phyloP scores from a whole-genome alignment of 2,113 vertebrate genomes.

The Pollimyrus isidori region DNA sequence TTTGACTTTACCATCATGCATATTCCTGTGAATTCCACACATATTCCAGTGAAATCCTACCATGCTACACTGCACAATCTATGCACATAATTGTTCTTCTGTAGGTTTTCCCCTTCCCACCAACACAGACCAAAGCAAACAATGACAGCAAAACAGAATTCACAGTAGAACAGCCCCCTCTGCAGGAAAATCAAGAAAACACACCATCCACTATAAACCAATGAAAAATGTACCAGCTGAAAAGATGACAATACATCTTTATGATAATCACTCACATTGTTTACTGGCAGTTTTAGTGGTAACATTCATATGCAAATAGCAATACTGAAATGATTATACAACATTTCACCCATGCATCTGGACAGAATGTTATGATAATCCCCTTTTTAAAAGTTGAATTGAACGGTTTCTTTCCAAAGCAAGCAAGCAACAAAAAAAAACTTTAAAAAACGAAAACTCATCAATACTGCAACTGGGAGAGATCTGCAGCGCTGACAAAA shows the following conservation, averaged over 20 bases:
- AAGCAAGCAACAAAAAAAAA: background rate
- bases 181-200: constrained; percentile 7
- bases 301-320: background rate
- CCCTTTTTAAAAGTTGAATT: background rate
- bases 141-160: background rate
- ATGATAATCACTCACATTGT: background rate
- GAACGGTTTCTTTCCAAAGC: background rate
- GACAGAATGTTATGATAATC: background rate
- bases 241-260: background rate
- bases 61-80: background rate
- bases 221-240: background rate
- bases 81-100: background rate
- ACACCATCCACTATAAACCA: background rate
- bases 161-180: constrained; percentile 15
- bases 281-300: background rate
- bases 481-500: background rate
- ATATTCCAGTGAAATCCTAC: background rate
- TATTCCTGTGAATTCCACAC: background rate
- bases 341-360: background rate
- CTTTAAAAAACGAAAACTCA: background rate
- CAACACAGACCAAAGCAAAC: background rate
- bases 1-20: background rate
- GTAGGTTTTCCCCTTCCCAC: background rate
- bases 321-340: background rate
- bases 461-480: background rate